Evolutionary conservation across 2,888 invertebrate genomes (phyloP).

Genomic region (Diarsia dahlii): DNA sequence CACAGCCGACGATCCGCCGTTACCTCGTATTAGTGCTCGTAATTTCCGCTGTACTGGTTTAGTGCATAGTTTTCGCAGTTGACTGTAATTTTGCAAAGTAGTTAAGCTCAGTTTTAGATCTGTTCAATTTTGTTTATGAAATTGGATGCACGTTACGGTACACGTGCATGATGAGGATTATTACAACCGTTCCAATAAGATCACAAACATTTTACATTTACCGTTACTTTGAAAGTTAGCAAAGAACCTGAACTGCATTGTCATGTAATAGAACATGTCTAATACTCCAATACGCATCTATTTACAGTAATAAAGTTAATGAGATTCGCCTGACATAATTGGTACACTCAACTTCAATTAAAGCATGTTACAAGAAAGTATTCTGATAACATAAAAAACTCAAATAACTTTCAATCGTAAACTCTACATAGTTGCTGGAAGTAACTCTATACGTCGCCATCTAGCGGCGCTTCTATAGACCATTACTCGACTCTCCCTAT

Average conservation of each 20-base stretch:
- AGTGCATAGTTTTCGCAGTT: constrained; percentile 68
- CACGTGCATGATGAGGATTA: constrained; percentile 1
- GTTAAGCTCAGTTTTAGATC: constrained; percentile 23
- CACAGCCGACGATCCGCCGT: constrained; percentile 75
- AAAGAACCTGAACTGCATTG: constrained; percentile 30
- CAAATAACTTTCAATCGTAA: constrained; percentile 40
- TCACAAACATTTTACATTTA: constrained; percentile 6
- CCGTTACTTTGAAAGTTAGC: constrained; percentile 30
- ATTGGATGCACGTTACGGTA: constrained; percentile 10
- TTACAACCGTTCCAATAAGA: not conserved
- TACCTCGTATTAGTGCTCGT: constrained; percentile 65
- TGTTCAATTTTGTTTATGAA: constrained; percentile 20
- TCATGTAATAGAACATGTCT: constrained; percentile 26
- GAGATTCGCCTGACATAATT: constrained; percentile 36
- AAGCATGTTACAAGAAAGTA: constrained; percentile 38
- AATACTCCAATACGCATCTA: not conserved
- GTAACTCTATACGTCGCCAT: constrained; percentile 37
- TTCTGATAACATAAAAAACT: constrained; percentile 41
- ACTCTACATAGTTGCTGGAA: not conserved
- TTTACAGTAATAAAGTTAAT: constrained; percentile 29
- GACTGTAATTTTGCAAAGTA: constrained; percentile 57
- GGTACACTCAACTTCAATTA: constrained; percentile 47
- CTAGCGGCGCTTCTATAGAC: constrained; percentile 32
- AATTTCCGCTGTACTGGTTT: constrained; percentile 62
- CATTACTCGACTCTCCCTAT: constrained; percentile 17